Percentiles rank a stretch among this genome's conserved stretches.
phyloP scores from a whole-genome alignment of 2,797 vertebrate species.

The Tadarida brasiliensis region DNA sequence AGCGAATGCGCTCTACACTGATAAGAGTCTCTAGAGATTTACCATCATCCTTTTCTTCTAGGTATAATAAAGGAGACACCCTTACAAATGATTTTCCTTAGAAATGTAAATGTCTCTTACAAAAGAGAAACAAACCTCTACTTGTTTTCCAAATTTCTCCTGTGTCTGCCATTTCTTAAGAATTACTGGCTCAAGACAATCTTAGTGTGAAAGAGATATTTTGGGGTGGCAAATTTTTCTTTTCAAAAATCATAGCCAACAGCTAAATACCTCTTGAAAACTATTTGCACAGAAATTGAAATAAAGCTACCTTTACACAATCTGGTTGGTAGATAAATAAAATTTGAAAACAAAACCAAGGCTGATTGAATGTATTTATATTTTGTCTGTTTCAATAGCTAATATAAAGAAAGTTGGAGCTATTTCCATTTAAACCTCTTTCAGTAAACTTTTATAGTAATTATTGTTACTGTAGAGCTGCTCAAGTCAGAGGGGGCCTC shows the following conservation, averaged over 20 bases:
- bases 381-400: background rate
- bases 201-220: background rate
- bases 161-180: background rate
- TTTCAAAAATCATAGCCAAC: background rate
- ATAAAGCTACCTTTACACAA: background rate
- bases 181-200: background rate
- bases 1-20: background rate
- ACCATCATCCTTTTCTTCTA: background rate
- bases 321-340: background rate
- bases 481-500: rapidly evolving
- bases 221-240: background rate
- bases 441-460: background rate
- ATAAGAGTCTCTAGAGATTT: background rate
- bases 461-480: background rate
- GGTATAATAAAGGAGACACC: background rate
- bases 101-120: background rate
- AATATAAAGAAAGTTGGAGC: background rate
- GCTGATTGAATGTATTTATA: background rate
- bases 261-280: background rate
- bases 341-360: background rate
- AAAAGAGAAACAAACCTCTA: background rate
- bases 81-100: background rate
- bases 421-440: background rate
- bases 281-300: background rate
- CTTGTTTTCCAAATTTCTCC: background rate